Evolutionary conservation across 2,113 vertebrate genomes (phyloP).

Genomic region (Xiphias gladius): DNA sequence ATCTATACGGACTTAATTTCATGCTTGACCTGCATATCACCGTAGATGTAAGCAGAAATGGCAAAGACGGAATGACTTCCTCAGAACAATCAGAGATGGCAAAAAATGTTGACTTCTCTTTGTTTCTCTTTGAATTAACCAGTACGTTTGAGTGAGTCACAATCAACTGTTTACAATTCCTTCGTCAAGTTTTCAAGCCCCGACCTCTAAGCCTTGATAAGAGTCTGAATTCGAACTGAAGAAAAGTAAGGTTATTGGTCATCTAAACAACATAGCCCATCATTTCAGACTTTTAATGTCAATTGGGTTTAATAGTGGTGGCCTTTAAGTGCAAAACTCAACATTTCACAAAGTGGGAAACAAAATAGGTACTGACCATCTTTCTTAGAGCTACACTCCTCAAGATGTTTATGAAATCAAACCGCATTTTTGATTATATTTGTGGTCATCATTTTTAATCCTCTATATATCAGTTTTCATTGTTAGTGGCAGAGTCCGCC

Average conservation of each 20-base stretch:
- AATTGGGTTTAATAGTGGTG: not conserved
- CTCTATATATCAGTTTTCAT: too few relatives aligned
- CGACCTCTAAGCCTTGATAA: not conserved
- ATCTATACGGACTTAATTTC: constrained; percentile 69
- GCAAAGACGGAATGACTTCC: constrained; percentile 31
- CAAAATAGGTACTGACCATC: too few relatives aligned
- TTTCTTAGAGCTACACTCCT: too few relatives aligned
- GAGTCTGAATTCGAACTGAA: not conserved
- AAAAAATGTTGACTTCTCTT: not conserved
- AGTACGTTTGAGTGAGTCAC: not conserved
- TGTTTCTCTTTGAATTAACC: constrained; percentile 27
- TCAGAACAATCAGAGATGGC: constrained; percentile 19
- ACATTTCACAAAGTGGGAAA: not conserved
- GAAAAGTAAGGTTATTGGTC: not conserved
- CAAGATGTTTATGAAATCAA: too few relatives aligned
- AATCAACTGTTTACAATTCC: not conserved
- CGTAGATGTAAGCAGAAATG: constrained; percentile 42
- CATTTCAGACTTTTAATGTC: not conserved
- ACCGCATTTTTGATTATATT: too few relatives aligned
- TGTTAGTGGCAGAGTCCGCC: too few relatives aligned
- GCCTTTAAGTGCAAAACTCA: too few relatives aligned
- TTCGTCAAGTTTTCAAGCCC: not conserved
- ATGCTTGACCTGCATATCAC: constrained; percentile 68
- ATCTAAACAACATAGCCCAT: not conserved
- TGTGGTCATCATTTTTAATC: too few relatives aligned